Conservation (phyloP, 2,113 vertebrate species). For the Prionailurus viverrinus region DNA sequence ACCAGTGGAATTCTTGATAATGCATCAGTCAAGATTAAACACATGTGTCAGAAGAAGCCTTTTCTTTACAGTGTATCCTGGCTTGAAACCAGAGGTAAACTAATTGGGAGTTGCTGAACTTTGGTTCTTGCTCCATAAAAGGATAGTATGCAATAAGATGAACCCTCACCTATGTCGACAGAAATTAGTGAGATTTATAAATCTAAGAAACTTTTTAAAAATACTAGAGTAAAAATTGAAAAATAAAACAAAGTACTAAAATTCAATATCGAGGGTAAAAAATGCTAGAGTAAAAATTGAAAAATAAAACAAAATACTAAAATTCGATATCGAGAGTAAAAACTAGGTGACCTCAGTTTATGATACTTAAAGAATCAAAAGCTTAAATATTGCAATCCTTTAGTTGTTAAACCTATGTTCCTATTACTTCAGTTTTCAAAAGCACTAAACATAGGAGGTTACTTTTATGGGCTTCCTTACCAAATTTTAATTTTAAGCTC, state of each 20-base stretch:
- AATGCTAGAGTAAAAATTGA: not conserved
- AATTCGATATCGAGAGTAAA: not conserved
- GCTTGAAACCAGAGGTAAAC: not conserved
- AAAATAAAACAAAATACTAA: constrained; percentile 30
- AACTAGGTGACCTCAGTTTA: not conserved
- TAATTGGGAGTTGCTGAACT: constrained; percentile 18
- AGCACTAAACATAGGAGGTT: not conserved
- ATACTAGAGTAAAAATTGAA: not conserved
- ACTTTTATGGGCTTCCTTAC: not conserved
- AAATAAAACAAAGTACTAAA: constrained; percentile 33
- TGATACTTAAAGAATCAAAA: not conserved
- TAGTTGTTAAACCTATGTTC: not conserved
- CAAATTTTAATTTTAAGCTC: not conserved
- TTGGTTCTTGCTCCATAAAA: constrained; percentile 25
- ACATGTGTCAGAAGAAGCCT: not conserved
- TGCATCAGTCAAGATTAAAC: not conserved
- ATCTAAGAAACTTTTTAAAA: not conserved
- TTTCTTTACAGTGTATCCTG: not conserved
- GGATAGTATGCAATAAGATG: not conserved
- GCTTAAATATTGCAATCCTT: not conserved
- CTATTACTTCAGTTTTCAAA: not conserved
- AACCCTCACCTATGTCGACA: not conserved
- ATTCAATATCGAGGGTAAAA: not conserved
- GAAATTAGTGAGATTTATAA: not conserved
- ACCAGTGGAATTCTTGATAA: not conserved